Evolutionary conservation across 1,140 invertebrate species (phyloP), one percentile per base, ranked within the genome.

Genomic region (Alviniconcha marisindica): DNA sequence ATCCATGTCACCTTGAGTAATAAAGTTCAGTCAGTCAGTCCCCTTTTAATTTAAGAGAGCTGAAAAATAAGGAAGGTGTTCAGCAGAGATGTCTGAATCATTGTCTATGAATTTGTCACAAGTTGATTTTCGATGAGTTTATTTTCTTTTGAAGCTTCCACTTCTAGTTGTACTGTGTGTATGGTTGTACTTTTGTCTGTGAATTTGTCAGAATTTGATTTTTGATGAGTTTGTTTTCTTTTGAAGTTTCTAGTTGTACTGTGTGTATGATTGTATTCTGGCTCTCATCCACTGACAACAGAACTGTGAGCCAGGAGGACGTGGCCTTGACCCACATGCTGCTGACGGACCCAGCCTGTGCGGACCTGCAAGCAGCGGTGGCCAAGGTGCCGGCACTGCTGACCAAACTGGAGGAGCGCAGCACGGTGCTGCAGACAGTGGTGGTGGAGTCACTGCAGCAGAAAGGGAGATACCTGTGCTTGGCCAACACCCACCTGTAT

Each of bases 401-500:
- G 74, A 89, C 95, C 78, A 92, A 95, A 82, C 93, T 97, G 82
- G 90, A 95, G 79, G 94, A 94, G 74, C 94, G 96, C 83, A 94
- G 95, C 24, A 92, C 92, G 14, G 83, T 91, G 44, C 77, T 93
- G 54, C 93, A 93, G 87, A 90, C 93, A 24, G 92, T 94, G 40
- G 89, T 95, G 48, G 92, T 97, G 74, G 93, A 95, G 89, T 95
- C 95, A 12, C 90, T 94, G 74, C 94, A 96, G 14, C 94, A 94
- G 88, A 93, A 93, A 12, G 84, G 78, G 0, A 60, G 92, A 94
- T 80, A 85, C 78, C 82, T 97, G 48, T 90, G 97, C 80, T 94
- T 98, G 77, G 97, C 95, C 36, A 98, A 98, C 90, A 98, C 97
- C 0, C 98, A 99, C 94, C 94, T 99, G 28, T 99, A 97, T 92